Conservation (phyloP, 2,797 vertebrate species). For the Neosalanx taihuensis region DNA sequence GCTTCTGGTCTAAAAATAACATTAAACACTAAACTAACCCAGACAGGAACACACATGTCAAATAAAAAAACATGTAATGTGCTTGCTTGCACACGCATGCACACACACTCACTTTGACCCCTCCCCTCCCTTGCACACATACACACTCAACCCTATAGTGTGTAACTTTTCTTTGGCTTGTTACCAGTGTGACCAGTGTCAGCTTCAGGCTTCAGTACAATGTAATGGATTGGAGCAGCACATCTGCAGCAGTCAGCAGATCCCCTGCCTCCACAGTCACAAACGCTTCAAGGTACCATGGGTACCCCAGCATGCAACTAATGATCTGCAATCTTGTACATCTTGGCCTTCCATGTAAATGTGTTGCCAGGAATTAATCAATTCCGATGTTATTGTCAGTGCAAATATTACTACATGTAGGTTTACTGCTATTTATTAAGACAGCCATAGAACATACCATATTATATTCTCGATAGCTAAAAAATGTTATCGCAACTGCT, state of each 20-base stretch:
- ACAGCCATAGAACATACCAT: too few species aligned
- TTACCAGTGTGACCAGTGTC: slow-evolving; percentile 29
- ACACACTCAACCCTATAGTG: slow-evolving; percentile 2
- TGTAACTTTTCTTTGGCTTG: not conserved
- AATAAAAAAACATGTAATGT: not conserved
- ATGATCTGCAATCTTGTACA: too few species aligned
- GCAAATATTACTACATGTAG: too few species aligned
- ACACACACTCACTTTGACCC: slow-evolving; percentile 5
- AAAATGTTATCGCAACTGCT: too few species aligned
- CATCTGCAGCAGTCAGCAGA: slow-evolving; percentile 11
- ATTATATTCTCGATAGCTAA: too few species aligned
- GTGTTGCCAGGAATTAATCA: not conserved
- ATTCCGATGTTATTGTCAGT: not conserved
- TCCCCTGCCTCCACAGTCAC: not conserved
- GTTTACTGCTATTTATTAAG: too few species aligned
- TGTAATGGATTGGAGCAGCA: slow-evolving; percentile 24
- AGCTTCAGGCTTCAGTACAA: slow-evolving; percentile 40
- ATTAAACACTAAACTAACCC: slow-evolving; percentile 24
- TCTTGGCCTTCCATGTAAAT: not conserved
- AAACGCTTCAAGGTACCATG: too few species aligned
- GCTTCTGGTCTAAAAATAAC: slow-evolving; percentile 21
- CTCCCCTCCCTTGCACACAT: not conserved
- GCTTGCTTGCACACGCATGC: slow-evolving; percentile 32
- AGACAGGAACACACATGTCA: not conserved
- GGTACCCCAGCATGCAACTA: too few species aligned